A percentile compares a stretch with the other conserved stretches of the same genome.
phyloP scores from a whole-genome alignment of 2,797 vertebrate genomes.

The Squalus acanthias region DNA sequence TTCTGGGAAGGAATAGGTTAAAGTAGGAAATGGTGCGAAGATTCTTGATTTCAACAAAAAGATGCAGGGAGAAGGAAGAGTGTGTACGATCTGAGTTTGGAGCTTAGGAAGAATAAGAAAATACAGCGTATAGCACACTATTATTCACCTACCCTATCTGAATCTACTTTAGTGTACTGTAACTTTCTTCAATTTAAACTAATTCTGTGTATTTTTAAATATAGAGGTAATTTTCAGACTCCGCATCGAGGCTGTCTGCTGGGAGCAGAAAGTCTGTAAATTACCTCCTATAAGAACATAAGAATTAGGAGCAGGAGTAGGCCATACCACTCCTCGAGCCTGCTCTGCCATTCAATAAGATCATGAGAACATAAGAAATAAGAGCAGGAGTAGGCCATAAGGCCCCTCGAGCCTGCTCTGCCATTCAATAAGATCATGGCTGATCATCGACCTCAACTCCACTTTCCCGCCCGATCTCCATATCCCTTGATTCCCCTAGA shows the following conservation, averaged over 20 bases:
- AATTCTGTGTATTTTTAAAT: not conserved
- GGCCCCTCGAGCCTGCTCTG: too few species aligned
- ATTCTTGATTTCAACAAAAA: not conserved
- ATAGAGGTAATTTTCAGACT: not conserved
- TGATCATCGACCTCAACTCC: too few species aligned
- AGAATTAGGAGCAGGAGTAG: too few species aligned
- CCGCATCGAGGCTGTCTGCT: not conserved
- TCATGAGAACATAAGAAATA: too few species aligned
- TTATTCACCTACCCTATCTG: not conserved
- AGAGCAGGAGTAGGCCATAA: too few species aligned
- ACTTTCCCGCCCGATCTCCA: too few species aligned
- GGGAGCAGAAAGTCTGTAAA: not conserved
- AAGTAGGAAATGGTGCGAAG: too few species aligned
- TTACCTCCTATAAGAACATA: not conserved
- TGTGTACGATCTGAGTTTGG: not conserved
- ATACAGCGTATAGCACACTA: not conserved
- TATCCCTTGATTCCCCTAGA: too few species aligned
- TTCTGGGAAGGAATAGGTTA: too few species aligned
- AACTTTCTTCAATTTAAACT: not conserved
- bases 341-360: too few species aligned
- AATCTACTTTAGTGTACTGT: not conserved
- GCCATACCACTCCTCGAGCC: too few species aligned
- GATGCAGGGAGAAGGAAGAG: not conserved
- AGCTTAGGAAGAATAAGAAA: not conserved
- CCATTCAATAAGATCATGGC: too few species aligned